Evolutionary conservation across 2,888 invertebrate genomes (phyloP), one percentile per base, ranked within the genome.

Genomic region (Apotomis capreana): DNA sequence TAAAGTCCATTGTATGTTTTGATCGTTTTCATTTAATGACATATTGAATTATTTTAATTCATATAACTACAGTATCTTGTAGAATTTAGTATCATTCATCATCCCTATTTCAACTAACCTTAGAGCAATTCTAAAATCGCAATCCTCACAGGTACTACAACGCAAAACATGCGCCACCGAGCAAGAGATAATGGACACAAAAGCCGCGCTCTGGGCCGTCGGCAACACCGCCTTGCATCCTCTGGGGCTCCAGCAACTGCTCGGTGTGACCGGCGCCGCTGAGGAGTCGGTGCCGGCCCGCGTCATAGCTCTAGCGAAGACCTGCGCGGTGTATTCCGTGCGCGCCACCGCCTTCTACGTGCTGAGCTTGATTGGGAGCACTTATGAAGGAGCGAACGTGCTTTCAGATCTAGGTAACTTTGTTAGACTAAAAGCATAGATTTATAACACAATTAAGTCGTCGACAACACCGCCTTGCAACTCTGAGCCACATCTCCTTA

Each of bases 331-430:
- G 55, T 98, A 98, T 84, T 97, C 98, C 0, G 94, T 99, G 64
- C 94, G 98, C 74, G 98, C 98, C 3, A 98, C 98, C 0, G 97
- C 98, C 0, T 97, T 98, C 88, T 98, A 97, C 85, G 96, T 96
- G 5, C 93, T 98, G n/a, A 97, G 98, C 40, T 94, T 99, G 49
- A 94, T 99, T 61, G 97, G 97, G 0, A 96, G 96, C 72, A 98
- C 98, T 0, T 95, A 95, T 76, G 95, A 95, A 70, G 99, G 99
- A 4, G 97, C 97, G 1, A 96, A 97, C 84, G 88, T 95, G 67
- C 93, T 99, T 3, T 94, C 95, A 60, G 95, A 96, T 85, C 90
- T 95, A 79, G 96, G 96, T 94, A 92, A 88, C 88, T 79, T 54
- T 40, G 12, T 72, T 37, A 26, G 26, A 26, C 26, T 26, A 0